phyloP scores from a whole-genome alignment of 2,888 invertebrate genomes.

The Oscheius sp. region DNA sequence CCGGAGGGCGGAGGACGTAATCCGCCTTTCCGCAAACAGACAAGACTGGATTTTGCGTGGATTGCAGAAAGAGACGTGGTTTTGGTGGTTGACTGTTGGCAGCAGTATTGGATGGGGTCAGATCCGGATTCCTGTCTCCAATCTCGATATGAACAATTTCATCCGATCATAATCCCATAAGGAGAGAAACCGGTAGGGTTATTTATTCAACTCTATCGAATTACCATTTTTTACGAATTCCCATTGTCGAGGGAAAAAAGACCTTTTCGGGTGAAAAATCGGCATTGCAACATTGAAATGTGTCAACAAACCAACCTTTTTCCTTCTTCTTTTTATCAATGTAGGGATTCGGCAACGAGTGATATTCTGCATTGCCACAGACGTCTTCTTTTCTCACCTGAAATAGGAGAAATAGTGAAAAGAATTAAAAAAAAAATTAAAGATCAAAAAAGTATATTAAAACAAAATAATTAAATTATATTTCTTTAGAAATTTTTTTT shows the following conservation, averaged over 20 bases:
- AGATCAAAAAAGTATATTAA: too few species aligned
- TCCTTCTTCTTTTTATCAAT: slow-evolving; percentile 6
- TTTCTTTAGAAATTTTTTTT: too few species aligned
- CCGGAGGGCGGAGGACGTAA: slow-evolving; percentile 18
- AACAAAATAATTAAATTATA: too few species aligned
- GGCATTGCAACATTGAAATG: too few species aligned
- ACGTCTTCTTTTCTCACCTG: slow-evolving; percentile 26
- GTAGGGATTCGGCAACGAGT: not conserved
- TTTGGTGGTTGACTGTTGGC: not conserved
- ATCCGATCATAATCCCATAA: too few species aligned
- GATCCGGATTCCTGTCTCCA: too few species aligned
- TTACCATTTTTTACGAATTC: not conserved
- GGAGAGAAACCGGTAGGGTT: too few species aligned
- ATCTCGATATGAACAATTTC: too few species aligned
- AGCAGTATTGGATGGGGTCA: too few species aligned
- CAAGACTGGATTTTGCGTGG: not conserved
- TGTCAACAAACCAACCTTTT: slow-evolving; percentile 3
- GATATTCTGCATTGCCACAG: slow-evolving; percentile 4
- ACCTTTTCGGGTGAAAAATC: not conserved
- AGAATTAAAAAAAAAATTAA: not conserved
- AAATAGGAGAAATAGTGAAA: not conserved
- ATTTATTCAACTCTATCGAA: not conserved
- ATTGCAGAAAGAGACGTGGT: not conserved
- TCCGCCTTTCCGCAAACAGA: slow-evolving; percentile 21
- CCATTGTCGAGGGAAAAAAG: not conserved